Evolutionary conservation across 92 coral and sea anemone species (phyloP).

Genomic region (Meandrina meandrites): DNA sequence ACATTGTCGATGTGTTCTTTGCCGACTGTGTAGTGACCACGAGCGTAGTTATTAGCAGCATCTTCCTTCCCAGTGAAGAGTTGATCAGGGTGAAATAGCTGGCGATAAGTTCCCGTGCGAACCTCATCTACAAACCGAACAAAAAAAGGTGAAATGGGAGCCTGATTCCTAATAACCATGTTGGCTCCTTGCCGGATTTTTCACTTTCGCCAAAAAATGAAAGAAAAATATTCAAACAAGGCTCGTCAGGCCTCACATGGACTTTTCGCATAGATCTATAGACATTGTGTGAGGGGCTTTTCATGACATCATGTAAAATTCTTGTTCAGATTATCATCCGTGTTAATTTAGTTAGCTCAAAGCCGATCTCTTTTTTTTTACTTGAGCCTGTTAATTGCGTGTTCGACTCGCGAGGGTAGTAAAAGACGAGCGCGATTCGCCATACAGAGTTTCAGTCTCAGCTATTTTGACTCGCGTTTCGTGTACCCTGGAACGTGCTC

Average conservation of each 20-base stretch:
- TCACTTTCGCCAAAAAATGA: not conserved
- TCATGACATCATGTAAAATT: not conserved
- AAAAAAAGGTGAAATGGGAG: not conserved
- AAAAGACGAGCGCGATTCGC: too few relatives aligned
- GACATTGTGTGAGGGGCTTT: not conserved
- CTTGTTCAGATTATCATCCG: too few relatives aligned
- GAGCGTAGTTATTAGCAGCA: slow-evolving; percentile 84
- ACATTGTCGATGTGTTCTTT: slow-evolving; percentile 66
- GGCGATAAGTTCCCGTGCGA: slow-evolving; percentile 78
- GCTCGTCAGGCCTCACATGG: too few relatives aligned
- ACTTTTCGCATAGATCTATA: too few relatives aligned
- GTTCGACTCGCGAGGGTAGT: too few relatives aligned
- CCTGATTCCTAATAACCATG: not conserved
- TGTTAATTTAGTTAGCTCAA: too few relatives aligned
- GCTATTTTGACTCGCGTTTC: too few relatives aligned
- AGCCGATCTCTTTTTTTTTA: too few relatives aligned
- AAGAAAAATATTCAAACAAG: too few relatives aligned
- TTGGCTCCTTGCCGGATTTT: not conserved
- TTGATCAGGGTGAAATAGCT: slow-evolving; percentile 77
- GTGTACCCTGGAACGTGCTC: too few relatives aligned
- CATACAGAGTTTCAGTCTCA: too few relatives aligned
- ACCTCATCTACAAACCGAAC: slow-evolving; percentile 41
- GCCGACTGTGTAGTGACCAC: slow-evolving; percentile 84
- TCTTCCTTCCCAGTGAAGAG: slow-evolving; percentile 81
- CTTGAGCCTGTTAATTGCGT: too few relatives aligned